These are phyloP conservation scores for Helarctos malayanus DNA, from an alignment of 2,797 vertebrate genomes.

Conservation along the genomic window DNA sequence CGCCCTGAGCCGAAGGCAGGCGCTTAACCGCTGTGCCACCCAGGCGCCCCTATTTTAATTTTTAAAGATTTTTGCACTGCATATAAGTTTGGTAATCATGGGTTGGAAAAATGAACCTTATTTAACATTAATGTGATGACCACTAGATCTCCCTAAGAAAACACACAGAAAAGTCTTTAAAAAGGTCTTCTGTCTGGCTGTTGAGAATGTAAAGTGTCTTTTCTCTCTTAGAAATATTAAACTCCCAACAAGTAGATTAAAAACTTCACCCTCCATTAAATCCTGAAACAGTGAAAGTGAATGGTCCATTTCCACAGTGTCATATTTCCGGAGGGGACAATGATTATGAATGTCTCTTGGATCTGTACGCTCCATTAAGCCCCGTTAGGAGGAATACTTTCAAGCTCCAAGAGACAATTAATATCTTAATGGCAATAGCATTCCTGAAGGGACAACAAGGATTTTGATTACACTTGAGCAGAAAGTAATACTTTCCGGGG, in stretches of 20 bases:
- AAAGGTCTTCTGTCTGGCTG: neutral
- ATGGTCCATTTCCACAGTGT: slow-evolving; percentile 90
- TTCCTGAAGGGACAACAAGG: slow-evolving; percentile 81
- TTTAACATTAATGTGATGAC: slow-evolving; percentile 67
- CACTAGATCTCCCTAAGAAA: slow-evolving; percentile 79
- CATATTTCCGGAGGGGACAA: slow-evolving; percentile 90
- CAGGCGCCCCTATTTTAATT: slow-evolving; percentile 17
- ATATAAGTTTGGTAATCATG: neutral
- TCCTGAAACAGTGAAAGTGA: slow-evolving; percentile 90
- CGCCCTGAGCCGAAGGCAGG: too few species aligned
- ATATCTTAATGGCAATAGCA: slow-evolving; percentile 84
- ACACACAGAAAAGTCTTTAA: slow-evolving; percentile 38
- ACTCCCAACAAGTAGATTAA: slow-evolving; percentile 85
- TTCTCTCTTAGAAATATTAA: slow-evolving; percentile 72
- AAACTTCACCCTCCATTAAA: slow-evolving; percentile 90
- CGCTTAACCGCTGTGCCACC: too few species aligned
- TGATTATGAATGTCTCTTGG: slow-evolving; percentile 85
- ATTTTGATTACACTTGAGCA: slow-evolving; percentile 88
- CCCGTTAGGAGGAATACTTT: slow-evolving; percentile 87
- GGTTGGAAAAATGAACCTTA: neutral
- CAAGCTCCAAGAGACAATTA: slow-evolving; percentile 87
- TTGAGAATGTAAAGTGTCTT: slow-evolving; percentile 69
- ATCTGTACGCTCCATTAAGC: slow-evolving; percentile 93
- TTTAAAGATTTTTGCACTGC: neutral
- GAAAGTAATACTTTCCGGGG: slow-evolving; percentile 85